These are phyloP conservation scores for Parauchenoglanis ngamensis DNA, from an alignment of 2,797 vertebrate genomes.

Conservation along the genomic window DNA sequence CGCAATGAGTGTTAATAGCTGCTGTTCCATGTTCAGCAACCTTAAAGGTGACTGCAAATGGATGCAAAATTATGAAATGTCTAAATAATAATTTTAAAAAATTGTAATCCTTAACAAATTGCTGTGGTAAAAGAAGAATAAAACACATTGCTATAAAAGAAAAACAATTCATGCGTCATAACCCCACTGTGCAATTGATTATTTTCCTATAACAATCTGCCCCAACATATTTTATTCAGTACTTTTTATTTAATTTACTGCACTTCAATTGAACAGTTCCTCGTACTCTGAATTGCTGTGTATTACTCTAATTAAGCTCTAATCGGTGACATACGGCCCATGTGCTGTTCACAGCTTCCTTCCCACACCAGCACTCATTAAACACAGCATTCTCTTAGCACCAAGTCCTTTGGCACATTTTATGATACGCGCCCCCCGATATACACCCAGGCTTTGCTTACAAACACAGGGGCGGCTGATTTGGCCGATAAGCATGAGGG, in stretches of 20 bases:
- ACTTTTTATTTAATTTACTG: not conserved
- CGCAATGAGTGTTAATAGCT: not conserved
- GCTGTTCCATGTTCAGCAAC: not conserved
- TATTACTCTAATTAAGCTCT: conserved; percentile 30
- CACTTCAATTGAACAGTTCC: conserved; percentile 3
- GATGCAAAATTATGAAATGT: not conserved
- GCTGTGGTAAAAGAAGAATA: not conserved
- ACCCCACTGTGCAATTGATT: not conserved
- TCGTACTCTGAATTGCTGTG: not conserved
- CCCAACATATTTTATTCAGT: not conserved
- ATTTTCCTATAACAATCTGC: not conserved
- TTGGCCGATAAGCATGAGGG: conserved; percentile 56
- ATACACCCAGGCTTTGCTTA: conserved; percentile 61
- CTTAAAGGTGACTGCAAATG: not conserved
- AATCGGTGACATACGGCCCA: conserved; percentile 20
- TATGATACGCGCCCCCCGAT: conserved; percentile 34
- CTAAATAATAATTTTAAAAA: not conserved
- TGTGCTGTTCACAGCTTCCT: conserved; percentile 19
- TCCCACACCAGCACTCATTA: conserved; percentile 33
- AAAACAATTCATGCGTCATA: not conserved
- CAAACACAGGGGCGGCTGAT: conserved; percentile 61
- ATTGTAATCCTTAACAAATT: not conserved
- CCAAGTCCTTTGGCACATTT: conserved; percentile 30
- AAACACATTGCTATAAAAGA: not conserved
- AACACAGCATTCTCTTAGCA: conserved; percentile 15